Evolutionary conservation across 1,140 invertebrate species (phyloP), one percentile per base, ranked within the genome.

Genomic region (Platyura marginata): DNA sequence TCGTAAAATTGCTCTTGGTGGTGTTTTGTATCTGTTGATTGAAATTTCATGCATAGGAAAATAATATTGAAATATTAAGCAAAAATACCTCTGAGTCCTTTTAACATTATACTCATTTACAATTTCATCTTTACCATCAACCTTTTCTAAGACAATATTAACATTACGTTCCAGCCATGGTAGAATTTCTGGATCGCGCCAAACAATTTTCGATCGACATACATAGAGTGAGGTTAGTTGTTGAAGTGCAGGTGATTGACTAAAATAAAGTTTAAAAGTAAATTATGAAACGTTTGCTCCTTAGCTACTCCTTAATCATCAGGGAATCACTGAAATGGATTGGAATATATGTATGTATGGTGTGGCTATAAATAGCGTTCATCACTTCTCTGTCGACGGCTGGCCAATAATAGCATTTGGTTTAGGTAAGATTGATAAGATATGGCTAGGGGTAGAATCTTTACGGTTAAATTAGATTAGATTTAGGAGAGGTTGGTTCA

Each of bases 151-250:
- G 4, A 79, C 77, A 23, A 50, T 45, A 46, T 77, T 68, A 0
- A 79, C 78, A 59, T 81, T 80, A 21, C 60, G 66, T 52, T 87
- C 81, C 32, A 91, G 55, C 84, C 85, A 91, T 1, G 68, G 62
- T n/a, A 89, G 55, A 36, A 87, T 64, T 43, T 77, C 74, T 23
- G 71, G 61, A 48, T 82, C 76, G 54, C 85, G 86, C 86, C 86
- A 91, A 16, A 86, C 65, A 49, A 80, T 70, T 52, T 73, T 77
- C 49, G 70, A 74, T 39, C 86, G 70, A 35, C 69, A 71, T 10
- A 87, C 68, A 55, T 88, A 90, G 20, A 91, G 61, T 41, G 67
- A 63, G 46, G 83, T 71, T 23, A 91, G 54, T 48, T 83, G 78
- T 44, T 71, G 69, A 29, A 91, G 52, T 19, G 77, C 71, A 35